Evolutionary conservation across 1,140 invertebrate genomes (phyloP), one percentile per base, ranked within the genome.

Genomic region (Cyclargus thomasi): DNA sequence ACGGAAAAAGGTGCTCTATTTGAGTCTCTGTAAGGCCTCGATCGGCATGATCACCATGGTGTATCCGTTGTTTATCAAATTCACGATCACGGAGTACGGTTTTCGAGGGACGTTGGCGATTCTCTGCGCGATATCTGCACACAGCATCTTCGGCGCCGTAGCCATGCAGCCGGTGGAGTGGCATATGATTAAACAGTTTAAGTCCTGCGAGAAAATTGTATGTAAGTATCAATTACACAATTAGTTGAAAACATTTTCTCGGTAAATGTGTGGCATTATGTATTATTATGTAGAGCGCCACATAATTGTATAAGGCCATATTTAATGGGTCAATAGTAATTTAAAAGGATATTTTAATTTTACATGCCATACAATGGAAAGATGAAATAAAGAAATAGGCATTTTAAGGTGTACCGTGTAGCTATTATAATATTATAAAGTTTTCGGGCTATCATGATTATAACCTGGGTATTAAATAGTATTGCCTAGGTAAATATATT

Each of bases 81-180:
- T 88, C 75, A 91, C 92, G 39, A 86, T 94, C 73, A 83, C 86
- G 0, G 81, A 91, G 70, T 94, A 92, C 68, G 93, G 93, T 1
- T 94, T 92, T 67, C 82, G 93, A 71, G 93, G 94, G 18, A 94
- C 94, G 0, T 83, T 94, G 53, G 85, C 94, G 0, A 90, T 95
- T 14, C 59, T 91, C 0, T 89, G 86, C 65, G 94, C 91, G 0
- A 85, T 95, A 23, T 92, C 93, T 65, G 90, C 93, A 0, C 92
- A 96, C 72, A 92, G 92, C 1, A 81, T 95, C 17, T 83, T 93
- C 39, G 94, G 93, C 0, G 92, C 93, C 55, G 74, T 93, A 7
- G 85, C 95, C 0, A 91, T 95, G 77, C 94, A 94, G 74, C 95
- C 95, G 0, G 92, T 95, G 1, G 92, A 94, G 73, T 94, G 94